Evolutionary conservation across 2,113 vertebrate species (phyloP), one percentile per base, ranked within the genome.

Genomic region (Tringa solitaria): DNA sequence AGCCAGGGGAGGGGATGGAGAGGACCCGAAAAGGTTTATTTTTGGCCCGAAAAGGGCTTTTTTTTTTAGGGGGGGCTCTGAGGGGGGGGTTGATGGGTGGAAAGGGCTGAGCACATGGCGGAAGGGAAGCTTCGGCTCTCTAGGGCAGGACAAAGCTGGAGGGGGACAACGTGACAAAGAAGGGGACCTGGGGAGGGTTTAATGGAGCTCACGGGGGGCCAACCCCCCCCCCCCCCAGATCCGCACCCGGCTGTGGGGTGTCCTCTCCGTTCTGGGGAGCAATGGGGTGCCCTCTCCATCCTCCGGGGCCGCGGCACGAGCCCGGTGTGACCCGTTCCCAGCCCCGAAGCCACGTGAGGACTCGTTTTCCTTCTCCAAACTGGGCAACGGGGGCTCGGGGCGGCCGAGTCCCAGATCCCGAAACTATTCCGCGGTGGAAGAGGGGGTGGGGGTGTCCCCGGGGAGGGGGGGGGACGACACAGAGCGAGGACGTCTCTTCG

Each of bases 381-480:
- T 0, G 6, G 64, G 70, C 61, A 46, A 46, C 0, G 5, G 67
- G 81, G 24, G 7, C 51, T 4, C 0, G 2, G 17, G 14, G 11
- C 11, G 45, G 56, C 19, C 48, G 1, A 89, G 92, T 70, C 87
- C 94, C 84, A 86, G 76, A 80, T 94, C 75, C 80, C 7, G 0
- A 4, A 75, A 18, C 5, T 93, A 88, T 90, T 91, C 70, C 10
- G 14, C 74, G 35, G 61, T 4, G 14, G 73, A 18, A 7, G 45
- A 8, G 18, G 39, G 30, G 0, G 3, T 27, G 51, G 1, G 0
- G 45, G 12, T 14, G 14, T 57, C 78, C 63, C 50, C 2, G 0
- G 70, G 70, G 86, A 23, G n/a, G n/a, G n/a, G n/a, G n/a, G n/a
- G n/a, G n/a, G n/a, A n/a, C n/a, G n/a, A n/a, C n/a, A n/a, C 32